Evolutionary conservation across 2,797 vertebrate genomes (phyloP).

Genomic region (Onychomys leucogaster): DNA sequence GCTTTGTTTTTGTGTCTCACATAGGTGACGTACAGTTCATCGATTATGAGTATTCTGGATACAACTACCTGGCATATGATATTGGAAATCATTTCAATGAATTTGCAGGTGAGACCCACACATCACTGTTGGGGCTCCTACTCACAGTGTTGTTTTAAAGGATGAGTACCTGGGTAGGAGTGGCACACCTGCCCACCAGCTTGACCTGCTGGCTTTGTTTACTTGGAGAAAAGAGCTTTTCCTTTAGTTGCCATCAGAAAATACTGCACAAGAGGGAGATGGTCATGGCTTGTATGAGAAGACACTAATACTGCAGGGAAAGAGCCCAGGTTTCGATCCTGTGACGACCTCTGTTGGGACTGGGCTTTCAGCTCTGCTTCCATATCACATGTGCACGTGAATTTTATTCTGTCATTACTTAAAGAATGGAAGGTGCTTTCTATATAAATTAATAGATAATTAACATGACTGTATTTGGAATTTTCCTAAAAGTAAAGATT

Average conservation of each 20-base stretch:
- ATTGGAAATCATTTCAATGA: conserved; percentile 99
- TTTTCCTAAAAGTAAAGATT: conserved; percentile 46
- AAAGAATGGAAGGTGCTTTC: conserved; percentile 2
- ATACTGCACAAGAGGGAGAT: background rate
- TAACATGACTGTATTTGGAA: background rate
- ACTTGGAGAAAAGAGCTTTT: conserved; percentile 23
- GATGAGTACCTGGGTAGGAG: background rate
- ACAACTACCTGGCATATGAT: conserved; percentile 99
- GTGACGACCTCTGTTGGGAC: background rate
- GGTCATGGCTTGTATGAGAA: too few relatives aligned
- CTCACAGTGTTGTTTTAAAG: conserved; percentile 35
- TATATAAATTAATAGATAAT: background rate
- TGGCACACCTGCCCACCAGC: background rate
- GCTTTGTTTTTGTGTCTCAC: conserved; percentile 89
- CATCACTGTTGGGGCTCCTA: background rate
- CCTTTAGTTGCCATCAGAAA: background rate
- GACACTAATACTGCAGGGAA: background rate
- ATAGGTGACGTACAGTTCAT: conserved; percentile 98
- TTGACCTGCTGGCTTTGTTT: background rate
- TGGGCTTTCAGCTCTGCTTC: too few relatives aligned
- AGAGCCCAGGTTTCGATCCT: background rate
- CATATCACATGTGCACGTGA: background rate
- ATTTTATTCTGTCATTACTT: conserved; percentile 4
- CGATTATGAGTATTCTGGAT: conserved; percentile 99
- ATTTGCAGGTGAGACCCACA: conserved; percentile 93